Percentiles rank a stretch among this genome's conserved stretches.
Conservation (phyloP, 2,797 vertebrate genomes). For the Pipistrellus pygmaeus region DNA sequence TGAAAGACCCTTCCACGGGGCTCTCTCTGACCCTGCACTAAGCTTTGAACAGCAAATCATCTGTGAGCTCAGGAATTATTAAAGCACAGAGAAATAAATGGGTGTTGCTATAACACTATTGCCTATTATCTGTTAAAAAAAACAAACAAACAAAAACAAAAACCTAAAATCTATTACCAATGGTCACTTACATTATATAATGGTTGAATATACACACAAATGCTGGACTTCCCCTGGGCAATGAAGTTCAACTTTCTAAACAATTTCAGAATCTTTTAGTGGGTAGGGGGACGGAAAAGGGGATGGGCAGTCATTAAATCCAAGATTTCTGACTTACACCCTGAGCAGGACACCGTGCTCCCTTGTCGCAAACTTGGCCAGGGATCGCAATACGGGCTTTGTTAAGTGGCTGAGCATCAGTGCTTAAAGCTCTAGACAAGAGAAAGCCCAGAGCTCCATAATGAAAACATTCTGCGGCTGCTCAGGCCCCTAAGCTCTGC, state of each 20-base stretch:
- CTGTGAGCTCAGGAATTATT: background rate
- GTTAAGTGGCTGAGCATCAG: constrained; percentile 52
- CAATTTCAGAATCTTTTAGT: background rate
- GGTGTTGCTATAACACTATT: background rate
- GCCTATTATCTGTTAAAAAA: background rate
- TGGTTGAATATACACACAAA: constrained; percentile 16
- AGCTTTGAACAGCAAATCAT: background rate
- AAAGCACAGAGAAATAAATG: background rate
- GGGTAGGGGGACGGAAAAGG: background rate
- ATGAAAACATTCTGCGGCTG: constrained; percentile 65
- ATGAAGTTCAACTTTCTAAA: constrained; percentile 21
- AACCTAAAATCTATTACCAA: background rate
- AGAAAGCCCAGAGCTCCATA: constrained; percentile 43
- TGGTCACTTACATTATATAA: background rate
- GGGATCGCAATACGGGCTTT: constrained; percentile 22
- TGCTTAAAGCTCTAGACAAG: constrained; percentile 47
- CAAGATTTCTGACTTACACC: constrained; percentile 9
- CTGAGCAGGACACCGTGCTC: constrained; percentile 8
- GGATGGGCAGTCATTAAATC: background rate
- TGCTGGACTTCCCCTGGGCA: background rate
- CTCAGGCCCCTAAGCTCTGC: background rate
- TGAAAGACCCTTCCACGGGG: background rate
- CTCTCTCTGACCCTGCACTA: background rate
- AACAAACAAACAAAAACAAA: no score
- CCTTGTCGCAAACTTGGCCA: background rate